Conservation (phyloP, 2,797 vertebrate genomes). For the Emydoidea blandingii region DNA sequence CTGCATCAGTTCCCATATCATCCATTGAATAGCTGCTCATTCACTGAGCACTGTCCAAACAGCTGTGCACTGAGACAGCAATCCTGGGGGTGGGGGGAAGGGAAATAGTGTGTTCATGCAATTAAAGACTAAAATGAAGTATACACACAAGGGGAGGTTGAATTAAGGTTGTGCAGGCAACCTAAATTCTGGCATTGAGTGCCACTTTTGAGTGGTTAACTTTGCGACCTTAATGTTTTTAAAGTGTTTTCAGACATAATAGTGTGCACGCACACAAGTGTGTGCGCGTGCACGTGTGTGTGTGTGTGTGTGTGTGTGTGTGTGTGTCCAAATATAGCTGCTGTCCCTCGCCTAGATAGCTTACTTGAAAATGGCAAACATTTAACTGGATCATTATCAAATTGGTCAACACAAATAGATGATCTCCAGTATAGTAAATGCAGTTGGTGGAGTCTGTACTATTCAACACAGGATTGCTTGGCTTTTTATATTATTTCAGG, state of each 20-base stretch:
- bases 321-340: background rate
- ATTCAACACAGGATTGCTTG: constrained; percentile 65
- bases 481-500: constrained; percentile 74
- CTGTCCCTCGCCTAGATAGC: constrained; percentile 33
- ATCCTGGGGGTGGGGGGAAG: background rate
- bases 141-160: background rate
- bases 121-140: background rate
- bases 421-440: constrained; percentile 53
- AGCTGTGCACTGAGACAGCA: background rate
- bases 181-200: background rate
- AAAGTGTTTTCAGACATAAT: background rate
- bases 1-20: background rate
- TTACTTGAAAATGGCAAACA: constrained; percentile 62
- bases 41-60: background rate
- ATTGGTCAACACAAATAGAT: constrained; percentile 75
- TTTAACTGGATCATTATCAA: constrained; percentile 53
- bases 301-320: background rate
- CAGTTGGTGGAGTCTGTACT: constrained; percentile 61
- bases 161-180: background rate
- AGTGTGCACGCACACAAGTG: background rate
- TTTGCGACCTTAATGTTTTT: background rate
- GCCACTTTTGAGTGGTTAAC: background rate
- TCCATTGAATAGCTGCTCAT: background rate
- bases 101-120: background rate
- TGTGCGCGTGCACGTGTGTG: background rate